Base-by-base conservation (phyloP, 2,113 vertebrate genomes). In the Lepisosteus osseus region DNA sequence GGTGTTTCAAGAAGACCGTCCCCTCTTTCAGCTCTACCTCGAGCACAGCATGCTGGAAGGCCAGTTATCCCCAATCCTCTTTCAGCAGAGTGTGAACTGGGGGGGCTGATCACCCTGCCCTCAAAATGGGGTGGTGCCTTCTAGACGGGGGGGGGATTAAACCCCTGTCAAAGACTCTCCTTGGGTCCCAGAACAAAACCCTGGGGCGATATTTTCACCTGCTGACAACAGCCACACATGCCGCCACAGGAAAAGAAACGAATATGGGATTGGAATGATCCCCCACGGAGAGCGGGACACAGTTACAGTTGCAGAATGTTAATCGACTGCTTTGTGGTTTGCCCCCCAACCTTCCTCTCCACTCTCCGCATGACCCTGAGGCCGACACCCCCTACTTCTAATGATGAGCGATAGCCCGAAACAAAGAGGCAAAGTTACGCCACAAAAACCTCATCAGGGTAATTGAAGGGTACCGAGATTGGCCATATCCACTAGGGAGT, bases 31-130 rank as follows among this genome's bases (percentile, higher is more conserved):
- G 17, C 12, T 8, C 41, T 64, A n/a, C 6, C 7, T 64, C 15
- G 62, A 40, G 5, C 62, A 64, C 62, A 64, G 62, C 62, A 64
- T 29, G 62, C 62, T 41, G 41, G 62, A 40, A 64, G 29, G 62
- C 62, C 62, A 64, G 7, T 5, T 7, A 13, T 17, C 62, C 17
- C 17, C 13, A 64, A 29, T 4, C 62, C 13, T 9, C 17, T 64
- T 6, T 7, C 17, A 7, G 41, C 13, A 6, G 17, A 6, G 17
- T 41, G 62, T 64, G 17, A 29, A 17, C 62, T 64, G 6, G 40
- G 41, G 5, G 8, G 5, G 17, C 56, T 4, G 11, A 12, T 3
- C 56, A 6, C 56, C n/a, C n/a, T 13, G 11, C 3, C n/a, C n/a
- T 4, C 11, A 59, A 12, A 4, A 51, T 59, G 56, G 3, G 62